Base-by-base conservation (phyloP, 2,113 vertebrate genomes). In the Esox niger region DNA sequence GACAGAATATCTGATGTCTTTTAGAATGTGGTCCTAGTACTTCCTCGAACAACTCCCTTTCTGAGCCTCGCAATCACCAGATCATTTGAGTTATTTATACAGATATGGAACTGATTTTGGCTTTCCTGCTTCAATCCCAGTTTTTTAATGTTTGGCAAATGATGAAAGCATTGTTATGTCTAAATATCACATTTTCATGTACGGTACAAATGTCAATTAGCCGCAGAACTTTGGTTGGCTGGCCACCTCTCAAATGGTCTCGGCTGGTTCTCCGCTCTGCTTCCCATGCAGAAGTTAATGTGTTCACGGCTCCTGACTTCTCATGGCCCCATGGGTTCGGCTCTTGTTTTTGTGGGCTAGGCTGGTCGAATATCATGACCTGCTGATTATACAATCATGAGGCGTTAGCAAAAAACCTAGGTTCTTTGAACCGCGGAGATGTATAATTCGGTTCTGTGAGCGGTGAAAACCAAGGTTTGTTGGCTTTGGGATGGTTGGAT, bases 401-500 rank as follows among this genome's bases (percentile, higher is more conserved):
- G 46, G 31, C 8, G 9, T 54, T 54, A 43, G 35, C 35, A 13
- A 21, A 6, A 52, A 52, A 17, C 7, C 21, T 47, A 15, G 13
- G 57, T 2, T 59, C 54, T 30, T 1, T 59, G 25, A 27, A 56
- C 54, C 26, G 1, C 26, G 21, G 4, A 57, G 55, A 57, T 43
- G 38, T 43, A 11, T 8, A 21, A 57, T 17, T 29, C 9, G 71
- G 72, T 31, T 10, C 62, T 66, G 61, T 49, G 47, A n/a, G 23
- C 29, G 32, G 54, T 73, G 73, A 59, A 70, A 64, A 43, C 46
- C 35, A 73, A 35, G 69, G 1, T 68, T 76, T 84, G 67, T 86
- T 84, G 58, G 68, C 15, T 74, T 81, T 81, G 77, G 79, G 82
- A 30, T 11, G 27, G 57, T 21, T 72, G 79, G 82, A 30, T 11